Conservation (phyloP, 2,888 invertebrate genomes). For the Pheosia gnoma region DNA sequence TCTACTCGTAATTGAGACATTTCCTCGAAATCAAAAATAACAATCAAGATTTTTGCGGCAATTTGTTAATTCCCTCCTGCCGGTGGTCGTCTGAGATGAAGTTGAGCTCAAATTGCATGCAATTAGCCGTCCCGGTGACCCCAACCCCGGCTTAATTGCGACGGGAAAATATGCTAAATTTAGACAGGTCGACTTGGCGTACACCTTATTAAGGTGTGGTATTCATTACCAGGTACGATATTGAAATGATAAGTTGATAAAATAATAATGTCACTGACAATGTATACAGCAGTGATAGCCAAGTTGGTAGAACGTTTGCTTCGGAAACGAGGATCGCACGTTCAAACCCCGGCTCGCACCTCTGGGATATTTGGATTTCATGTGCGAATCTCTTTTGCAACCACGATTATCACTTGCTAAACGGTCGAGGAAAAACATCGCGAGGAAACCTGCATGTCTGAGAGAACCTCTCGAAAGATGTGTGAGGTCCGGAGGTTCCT, state of each 20-base stretch:
- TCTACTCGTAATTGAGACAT: neutral
- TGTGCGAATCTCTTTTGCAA: too few relatives aligned
- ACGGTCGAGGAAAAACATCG: too few relatives aligned
- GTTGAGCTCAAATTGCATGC: slow-evolving; percentile 43
- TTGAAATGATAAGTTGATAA: slow-evolving; percentile 8
- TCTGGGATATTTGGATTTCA: too few relatives aligned
- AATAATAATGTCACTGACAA: too few relatives aligned
- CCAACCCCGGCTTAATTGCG: slow-evolving; percentile 41
- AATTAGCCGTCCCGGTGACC: slow-evolving; percentile 43
- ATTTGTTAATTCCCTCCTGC: slow-evolving; percentile 17
- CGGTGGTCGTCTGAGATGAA: slow-evolving; percentile 30
- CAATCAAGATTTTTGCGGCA: slow-evolving; percentile 14
- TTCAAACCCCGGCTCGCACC: too few relatives aligned
- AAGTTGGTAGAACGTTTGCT: too few relatives aligned
- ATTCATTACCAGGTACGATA: slow-evolving; percentile 31
- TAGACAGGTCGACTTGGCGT: slow-evolving; percentile 37
- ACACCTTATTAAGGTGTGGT: slow-evolving; percentile 38
- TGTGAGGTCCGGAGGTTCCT: too few relatives aligned
- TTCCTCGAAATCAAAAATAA: slow-evolving; percentile 8
- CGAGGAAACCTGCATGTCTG: too few relatives aligned
- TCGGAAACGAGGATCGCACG: too few relatives aligned
- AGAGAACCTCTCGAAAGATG: too few relatives aligned
- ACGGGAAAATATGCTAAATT: slow-evolving; percentile 52
- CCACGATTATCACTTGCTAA: too few relatives aligned
- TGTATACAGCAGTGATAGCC: too few relatives aligned